A percentile compares a stretch with the other conserved stretches of the same genome.
Evolutionary conservation across 2,113 vertebrate species (phyloP).

Genomic region (Lasiurus borealis): DNA sequence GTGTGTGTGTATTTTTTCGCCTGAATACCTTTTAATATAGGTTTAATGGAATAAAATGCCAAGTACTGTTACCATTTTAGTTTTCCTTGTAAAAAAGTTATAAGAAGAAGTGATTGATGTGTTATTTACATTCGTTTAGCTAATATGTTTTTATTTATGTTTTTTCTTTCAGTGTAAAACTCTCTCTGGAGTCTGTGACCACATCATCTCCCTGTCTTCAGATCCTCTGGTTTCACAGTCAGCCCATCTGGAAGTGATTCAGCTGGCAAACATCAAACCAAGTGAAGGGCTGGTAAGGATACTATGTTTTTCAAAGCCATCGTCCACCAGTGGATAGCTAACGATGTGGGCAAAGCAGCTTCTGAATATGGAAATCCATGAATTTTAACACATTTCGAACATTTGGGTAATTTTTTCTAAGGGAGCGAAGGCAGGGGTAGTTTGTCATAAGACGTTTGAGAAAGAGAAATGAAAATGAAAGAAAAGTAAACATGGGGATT

Average conservation of each 20-base stretch:
- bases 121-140: conserved; percentile 37
- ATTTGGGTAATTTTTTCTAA: conserved; percentile 5
- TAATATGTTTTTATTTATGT: conserved; percentile 7
- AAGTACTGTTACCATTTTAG: not conserved
- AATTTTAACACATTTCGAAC: conserved; percentile 34
- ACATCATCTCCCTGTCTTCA: conserved; percentile 91
- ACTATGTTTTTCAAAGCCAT: conserved; percentile 83
- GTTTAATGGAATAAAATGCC: conserved; percentile 58
- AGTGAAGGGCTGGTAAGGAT: conserved; percentile 93
- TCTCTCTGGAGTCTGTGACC: conserved; percentile 91
- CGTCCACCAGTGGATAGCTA: conserved; percentile 48
- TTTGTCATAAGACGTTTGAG: conserved; percentile 44
- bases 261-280: conserved; percentile 92
- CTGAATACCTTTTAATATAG: not conserved
- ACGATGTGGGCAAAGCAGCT: not conserved
- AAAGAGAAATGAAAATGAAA: conserved; percentile 47
- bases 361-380: conserved; percentile 2
- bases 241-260: conserved; percentile 92
- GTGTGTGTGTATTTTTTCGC: not conserved
- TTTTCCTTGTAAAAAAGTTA: conserved; percentile 48
- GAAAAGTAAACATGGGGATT: conserved; percentile 39
- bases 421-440: not conserved
- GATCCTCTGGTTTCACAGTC: conserved; percentile 92
- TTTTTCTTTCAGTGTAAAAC: conserved; percentile 89
- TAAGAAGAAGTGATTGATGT: conserved; percentile 5